phyloP scores from a whole-genome alignment of 2,888 invertebrate genomes.

The Beris morrisii region DNA sequence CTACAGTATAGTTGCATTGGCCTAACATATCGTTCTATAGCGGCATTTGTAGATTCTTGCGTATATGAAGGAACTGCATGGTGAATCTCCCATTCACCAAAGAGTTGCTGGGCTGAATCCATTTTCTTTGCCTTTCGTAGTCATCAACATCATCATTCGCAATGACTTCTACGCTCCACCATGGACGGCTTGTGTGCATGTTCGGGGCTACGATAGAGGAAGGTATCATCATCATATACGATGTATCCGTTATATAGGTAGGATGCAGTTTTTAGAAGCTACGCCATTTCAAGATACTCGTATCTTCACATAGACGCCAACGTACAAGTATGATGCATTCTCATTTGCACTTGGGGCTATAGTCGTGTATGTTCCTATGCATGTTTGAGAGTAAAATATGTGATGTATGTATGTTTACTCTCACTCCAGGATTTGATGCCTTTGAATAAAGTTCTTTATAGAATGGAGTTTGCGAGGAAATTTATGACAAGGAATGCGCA shows the following conservation, averaged over 20 bases:
- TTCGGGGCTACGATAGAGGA: not conserved
- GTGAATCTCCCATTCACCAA: constrained; percentile 17
- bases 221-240: not conserved
- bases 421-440: not conserved
- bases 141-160: constrained; percentile 31
- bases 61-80: too few relatives aligned
- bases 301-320: too few relatives aligned
- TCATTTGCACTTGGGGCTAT: constrained; percentile 25
- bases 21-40: too few relatives aligned
- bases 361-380: not conserved
- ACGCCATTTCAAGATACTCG: constrained; percentile 7
- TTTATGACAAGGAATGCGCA: constrained; percentile 20
- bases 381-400: constrained; percentile 22
- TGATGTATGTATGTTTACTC: constrained; percentile 16
- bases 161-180: constrained; percentile 8
- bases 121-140: constrained; percentile 28
- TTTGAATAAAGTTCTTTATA: constrained; percentile 25
- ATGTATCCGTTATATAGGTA: not conserved
- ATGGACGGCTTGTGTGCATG: too few relatives aligned
- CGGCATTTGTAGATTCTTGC: too few relatives aligned
- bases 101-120: constrained; percentile 29
- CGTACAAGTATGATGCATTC: constrained; percentile 20
- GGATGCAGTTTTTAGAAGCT: too few relatives aligned
- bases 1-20: too few relatives aligned
- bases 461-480: constrained; percentile 18